Evolutionary conservation across 2,888 invertebrate genomes (phyloP).

Genomic region (Hyposoter didymator): DNA sequence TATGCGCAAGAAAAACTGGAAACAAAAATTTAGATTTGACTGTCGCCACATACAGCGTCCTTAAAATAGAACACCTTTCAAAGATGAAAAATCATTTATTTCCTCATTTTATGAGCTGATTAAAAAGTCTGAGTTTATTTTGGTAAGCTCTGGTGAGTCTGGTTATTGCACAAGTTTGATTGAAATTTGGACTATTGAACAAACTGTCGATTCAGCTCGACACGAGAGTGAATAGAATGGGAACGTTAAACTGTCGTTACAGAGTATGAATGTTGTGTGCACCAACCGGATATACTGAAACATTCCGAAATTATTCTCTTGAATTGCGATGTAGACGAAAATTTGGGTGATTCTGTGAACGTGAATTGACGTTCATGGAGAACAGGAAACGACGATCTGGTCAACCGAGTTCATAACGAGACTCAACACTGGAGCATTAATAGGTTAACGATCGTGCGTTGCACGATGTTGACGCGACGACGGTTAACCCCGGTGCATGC

Average conservation of each 20-base stretch:
- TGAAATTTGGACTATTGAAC: background rate
- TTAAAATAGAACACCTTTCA: no score
- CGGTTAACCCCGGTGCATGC: slow-evolving; percentile 34
- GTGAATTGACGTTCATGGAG: slow-evolving; percentile 29
- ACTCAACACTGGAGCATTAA: slow-evolving; percentile 68
- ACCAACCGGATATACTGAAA: slow-evolving; percentile 60
- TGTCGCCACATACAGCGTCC: no score
- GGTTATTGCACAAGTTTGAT: background rate
- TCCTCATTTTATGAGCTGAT: background rate
- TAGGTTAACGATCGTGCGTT: slow-evolving; percentile 74
- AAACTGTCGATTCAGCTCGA: background rate
- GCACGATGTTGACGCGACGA: slow-evolving; percentile 54
- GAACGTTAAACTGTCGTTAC: background rate
- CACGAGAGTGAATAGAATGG: background rate
- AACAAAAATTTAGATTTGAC: no score
- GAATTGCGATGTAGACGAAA: slow-evolving; percentile 24
- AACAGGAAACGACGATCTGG: slow-evolving; percentile 35
- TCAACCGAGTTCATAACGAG: slow-evolving; percentile 42
- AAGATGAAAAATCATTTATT: background rate
- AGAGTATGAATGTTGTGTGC: background rate
- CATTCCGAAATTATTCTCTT: slow-evolving; percentile 62
- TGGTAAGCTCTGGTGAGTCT: background rate
- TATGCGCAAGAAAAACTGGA: no score
- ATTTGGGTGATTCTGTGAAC: slow-evolving; percentile 32
- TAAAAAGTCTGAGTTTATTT: background rate